Evolutionary conservation across 2,113 vertebrate species (phyloP).

Genomic region (Pogonocichla stellata): DNA sequence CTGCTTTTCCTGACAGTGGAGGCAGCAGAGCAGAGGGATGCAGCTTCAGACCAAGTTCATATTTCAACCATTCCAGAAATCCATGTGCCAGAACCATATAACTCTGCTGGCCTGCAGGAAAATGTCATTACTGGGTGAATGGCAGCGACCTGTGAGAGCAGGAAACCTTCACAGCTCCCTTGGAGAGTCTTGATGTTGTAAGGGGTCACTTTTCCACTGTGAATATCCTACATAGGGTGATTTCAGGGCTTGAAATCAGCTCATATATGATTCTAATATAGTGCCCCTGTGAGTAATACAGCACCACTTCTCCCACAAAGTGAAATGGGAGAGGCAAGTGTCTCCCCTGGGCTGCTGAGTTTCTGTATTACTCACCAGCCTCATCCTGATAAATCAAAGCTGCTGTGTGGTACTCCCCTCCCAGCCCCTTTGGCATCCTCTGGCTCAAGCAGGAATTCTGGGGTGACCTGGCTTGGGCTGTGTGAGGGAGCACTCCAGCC

Average conservation of each 20-base stretch:
- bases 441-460: not conserved
- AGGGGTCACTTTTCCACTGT: not conserved
- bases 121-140: constrained; percentile 45
- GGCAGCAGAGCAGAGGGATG: not conserved
- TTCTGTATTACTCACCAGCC: not conserved
- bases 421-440: not conserved
- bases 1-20: not conserved
- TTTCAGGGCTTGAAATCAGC: not conserved
- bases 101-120: constrained; percentile 22
- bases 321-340: not conserved
- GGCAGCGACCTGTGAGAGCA: not conserved
- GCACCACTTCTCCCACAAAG: not conserved
- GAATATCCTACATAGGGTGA: not conserved
- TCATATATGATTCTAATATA: not conserved
- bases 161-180: constrained; percentile 59
- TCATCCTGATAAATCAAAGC: not conserved
- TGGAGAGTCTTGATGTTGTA: not conserved
- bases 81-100: constrained; percentile 3
- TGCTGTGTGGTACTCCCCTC: not conserved
- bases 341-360: not conserved
- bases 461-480: rapidly evolving
- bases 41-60: not conserved
- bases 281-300: not conserved
- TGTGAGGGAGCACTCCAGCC: not conserved
- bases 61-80: constrained; percentile 49